Evolutionary conservation across 2,113 vertebrate species (phyloP), one percentile per base, ranked within the genome.

Genomic region (Nothobranchius furzeri): DNA sequence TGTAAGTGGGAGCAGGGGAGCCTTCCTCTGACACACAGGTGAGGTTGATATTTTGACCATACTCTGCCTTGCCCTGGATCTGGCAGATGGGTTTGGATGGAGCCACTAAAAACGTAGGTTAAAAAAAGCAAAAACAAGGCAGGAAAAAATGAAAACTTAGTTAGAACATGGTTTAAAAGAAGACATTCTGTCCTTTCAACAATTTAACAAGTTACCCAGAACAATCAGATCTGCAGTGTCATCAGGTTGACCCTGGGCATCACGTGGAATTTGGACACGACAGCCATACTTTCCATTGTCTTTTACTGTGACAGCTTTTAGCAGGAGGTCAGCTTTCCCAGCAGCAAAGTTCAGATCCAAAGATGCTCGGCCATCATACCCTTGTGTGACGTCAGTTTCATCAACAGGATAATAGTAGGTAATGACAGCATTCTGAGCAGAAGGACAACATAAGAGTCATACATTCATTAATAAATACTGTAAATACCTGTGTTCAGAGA

Each of bases 11-110:
- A 0, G 13, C 0, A 0, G 97, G 96, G 6, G 93, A 96, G 25
- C 96, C 98, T 73, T 96, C 95, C 0, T 63, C 70, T 0, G 96
- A 99, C 1, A 0, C 0, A n/a, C 97, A 98, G 6, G 91, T 96
- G 66, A 98, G 83, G 46, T 87, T 91, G 81, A 99, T 93, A 81
- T 94, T 66, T 45, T 94, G 87, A 35, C 92, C 95, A 0, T 93
- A 95, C 71, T 95, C 82, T 0, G 91, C 3, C 11, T 78, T 93
- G 4, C 97, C 96, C 24, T 89, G 0, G 11, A 95, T 76, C 0
- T 58, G 14, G 57, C 96, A 98, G 15, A 86, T 79, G 0, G 96
- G 96, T 0, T 15, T 71, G 6, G 97, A 95, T n/a, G 96, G 97
- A 54, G 91, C 71, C 64, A 66, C 64, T 66, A 40, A 40, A 40